phyloP scores from a whole-genome alignment of 2,888 invertebrate genomes.

The Eristalis arbustorum region DNA sequence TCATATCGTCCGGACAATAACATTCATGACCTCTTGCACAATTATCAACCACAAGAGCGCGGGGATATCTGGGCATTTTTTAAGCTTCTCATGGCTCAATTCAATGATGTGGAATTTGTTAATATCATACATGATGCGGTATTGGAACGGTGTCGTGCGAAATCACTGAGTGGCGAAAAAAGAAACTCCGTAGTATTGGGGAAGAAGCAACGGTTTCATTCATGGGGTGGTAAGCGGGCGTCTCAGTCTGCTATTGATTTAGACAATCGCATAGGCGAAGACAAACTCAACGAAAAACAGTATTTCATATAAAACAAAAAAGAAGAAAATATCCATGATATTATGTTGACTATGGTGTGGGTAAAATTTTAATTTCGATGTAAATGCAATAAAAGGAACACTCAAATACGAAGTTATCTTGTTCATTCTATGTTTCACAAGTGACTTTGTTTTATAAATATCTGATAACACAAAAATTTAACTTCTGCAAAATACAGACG shows the following conservation, averaged over 20 bases:
- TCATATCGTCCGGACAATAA: slow-evolving; percentile 72
- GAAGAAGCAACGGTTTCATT: slow-evolving; percentile 80
- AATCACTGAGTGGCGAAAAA: slow-evolving; percentile 77
- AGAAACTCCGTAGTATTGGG: slow-evolving; percentile 77
- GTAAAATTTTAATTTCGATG: slow-evolving; percentile 41
- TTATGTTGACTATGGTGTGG: neutral
- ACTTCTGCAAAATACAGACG: neutral
- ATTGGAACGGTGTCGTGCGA: slow-evolving; percentile 77
- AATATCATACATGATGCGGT: slow-evolving; percentile 76
- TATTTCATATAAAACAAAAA: slow-evolving; percentile 46
- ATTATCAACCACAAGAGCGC: slow-evolving; percentile 75
- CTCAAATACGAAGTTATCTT: slow-evolving; percentile 27
- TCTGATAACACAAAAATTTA: neutral
- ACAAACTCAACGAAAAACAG: slow-evolving; percentile 41
- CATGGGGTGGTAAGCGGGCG: slow-evolving; percentile 80
- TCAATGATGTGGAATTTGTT: slow-evolving; percentile 77
- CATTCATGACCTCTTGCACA: slow-evolving; percentile 71
- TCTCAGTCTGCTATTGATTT: slow-evolving; percentile 27
- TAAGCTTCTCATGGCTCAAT: slow-evolving; percentile 77
- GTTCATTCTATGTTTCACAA: neutral
- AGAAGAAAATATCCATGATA: neutral
- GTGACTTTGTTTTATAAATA: neutral
- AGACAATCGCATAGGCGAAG: slow-evolving; percentile 34
- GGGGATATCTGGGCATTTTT: slow-evolving; percentile 78
- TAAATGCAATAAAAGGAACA: slow-evolving; percentile 47